Conservation (phyloP, 2,797 vertebrate species). For the Sphenopsis melanotis region DNA sequence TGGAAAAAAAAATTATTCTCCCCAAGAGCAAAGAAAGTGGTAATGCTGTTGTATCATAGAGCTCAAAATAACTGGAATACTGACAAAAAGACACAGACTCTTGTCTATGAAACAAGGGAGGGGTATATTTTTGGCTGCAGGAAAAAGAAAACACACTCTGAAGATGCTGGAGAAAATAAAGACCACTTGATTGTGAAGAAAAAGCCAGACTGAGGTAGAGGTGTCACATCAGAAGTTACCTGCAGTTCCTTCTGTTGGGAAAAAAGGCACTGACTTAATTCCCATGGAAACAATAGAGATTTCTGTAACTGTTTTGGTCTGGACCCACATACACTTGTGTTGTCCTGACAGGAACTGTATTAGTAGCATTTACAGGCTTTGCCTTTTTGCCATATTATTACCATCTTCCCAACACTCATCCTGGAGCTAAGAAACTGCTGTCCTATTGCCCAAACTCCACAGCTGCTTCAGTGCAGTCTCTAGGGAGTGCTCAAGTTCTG, state of each 20-base stretch:
- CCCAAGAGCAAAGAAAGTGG: not conserved
- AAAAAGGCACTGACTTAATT: not conserved
- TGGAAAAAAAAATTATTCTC: not conserved
- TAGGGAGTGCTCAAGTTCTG: not conserved
- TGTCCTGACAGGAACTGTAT: not conserved
- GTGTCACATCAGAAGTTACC: not conserved
- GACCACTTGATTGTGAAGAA: not conserved
- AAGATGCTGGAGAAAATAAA: not conserved
- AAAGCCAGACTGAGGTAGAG: not conserved
- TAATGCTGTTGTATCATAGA: not conserved
- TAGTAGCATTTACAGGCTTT: not conserved
- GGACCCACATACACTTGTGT: not conserved
- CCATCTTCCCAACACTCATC: not conserved
- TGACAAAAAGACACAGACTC: not conserved
- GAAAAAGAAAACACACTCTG: not conserved
- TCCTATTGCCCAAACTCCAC: not conserved
- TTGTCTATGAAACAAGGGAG: not conserved
- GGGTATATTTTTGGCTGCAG: not conserved
- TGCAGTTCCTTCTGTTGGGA: not conserved
- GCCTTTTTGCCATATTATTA: not conserved
- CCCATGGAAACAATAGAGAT: not conserved
- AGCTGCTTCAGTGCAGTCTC: not conserved
- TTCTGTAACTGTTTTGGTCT: not conserved
- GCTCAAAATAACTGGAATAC: not conserved
- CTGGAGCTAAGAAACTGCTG: not conserved